Evolutionary conservation across 2,113 vertebrate species (phyloP).

Genomic region (Rynchops niger): DNA sequence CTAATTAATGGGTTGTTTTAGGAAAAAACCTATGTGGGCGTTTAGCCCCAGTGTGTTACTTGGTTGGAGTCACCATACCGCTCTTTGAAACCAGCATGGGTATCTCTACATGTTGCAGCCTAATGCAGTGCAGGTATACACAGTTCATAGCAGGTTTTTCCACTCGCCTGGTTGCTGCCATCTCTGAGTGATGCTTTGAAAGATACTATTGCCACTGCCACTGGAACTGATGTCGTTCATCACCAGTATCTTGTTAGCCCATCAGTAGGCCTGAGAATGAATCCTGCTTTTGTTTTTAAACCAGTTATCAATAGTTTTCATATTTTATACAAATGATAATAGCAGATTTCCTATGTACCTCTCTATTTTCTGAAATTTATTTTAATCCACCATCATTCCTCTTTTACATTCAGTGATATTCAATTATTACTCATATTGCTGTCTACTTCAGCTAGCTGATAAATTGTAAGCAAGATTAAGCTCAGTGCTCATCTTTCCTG

Average conservation of each 20-base stretch:
- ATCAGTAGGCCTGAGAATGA: not conserved
- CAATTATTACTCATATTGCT: not conserved
- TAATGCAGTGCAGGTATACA: not conserved
- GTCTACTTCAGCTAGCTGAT: not conserved
- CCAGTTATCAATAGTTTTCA: not conserved
- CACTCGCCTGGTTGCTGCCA: not conserved
- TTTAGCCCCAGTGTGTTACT: not conserved
- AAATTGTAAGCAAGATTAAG: not conserved
- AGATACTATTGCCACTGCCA: not conserved
- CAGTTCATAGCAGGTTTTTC: not conserved
- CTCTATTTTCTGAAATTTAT: not conserved
- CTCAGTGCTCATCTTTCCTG: not conserved
- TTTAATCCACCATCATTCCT: not conserved
- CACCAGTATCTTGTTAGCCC: not conserved
- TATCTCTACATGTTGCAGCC: not conserved
- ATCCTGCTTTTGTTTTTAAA: not conserved
- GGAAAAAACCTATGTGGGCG: not conserved
- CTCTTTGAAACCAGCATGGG: not conserved
- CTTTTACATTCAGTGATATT: not conserved
- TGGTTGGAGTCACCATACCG: not conserved
- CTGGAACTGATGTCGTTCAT: not conserved
- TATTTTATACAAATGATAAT: not conserved
- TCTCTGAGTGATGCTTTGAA: not conserved
- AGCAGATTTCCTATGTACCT: not conserved
- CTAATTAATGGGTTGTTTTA: not conserved